Evolutionary conservation across 2,797 vertebrate species (phyloP).

Genomic region (Alfaro cultratus): DNA sequence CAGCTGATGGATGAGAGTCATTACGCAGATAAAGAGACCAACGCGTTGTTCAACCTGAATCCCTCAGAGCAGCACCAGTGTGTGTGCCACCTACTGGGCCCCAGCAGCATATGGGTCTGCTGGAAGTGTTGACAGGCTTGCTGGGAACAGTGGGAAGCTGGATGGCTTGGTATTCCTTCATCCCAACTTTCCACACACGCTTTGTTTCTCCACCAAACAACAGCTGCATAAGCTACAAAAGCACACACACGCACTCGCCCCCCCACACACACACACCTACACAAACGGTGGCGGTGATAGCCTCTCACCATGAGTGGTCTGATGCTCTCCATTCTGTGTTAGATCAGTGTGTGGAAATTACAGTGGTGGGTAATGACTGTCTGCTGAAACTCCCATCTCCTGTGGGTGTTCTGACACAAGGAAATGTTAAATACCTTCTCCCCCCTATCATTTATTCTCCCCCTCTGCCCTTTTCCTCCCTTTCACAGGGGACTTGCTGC

Average conservation of each 20-base stretch:
- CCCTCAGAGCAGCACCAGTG: background rate
- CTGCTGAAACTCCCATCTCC: conserved; percentile 37
- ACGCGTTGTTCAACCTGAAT: background rate
- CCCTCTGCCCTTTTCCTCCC: conserved; percentile 41
- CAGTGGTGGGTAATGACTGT: conserved; percentile 53
- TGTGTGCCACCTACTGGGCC: background rate
- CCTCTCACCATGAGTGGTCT: conserved; percentile 44
- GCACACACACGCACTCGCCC: background rate
- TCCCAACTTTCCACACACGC: conserved; percentile 3
- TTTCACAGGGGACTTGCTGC: conserved; percentile 45
- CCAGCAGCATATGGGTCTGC: no score
- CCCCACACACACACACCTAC: conserved; percentile 3
- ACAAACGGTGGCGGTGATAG: conserved; percentile 57
- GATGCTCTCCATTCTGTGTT: conserved; percentile 34
- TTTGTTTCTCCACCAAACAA: conserved; percentile 17
- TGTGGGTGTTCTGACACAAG: conserved; percentile 49
- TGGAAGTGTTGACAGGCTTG: conserved; percentile 3
- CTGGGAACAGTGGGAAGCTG: conserved; percentile 15
- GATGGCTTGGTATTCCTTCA: conserved; percentile 9
- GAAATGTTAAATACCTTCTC: conserved; percentile 59
- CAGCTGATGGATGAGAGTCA: background rate
- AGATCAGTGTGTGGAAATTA: conserved; percentile 70
- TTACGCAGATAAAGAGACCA: background rate
- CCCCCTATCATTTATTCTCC: conserved; percentile 44
- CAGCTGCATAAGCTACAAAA: conserved; percentile 17